Conservation (phyloP, 2,797 vertebrate species). For the Catostomus latipinnis region DNA sequence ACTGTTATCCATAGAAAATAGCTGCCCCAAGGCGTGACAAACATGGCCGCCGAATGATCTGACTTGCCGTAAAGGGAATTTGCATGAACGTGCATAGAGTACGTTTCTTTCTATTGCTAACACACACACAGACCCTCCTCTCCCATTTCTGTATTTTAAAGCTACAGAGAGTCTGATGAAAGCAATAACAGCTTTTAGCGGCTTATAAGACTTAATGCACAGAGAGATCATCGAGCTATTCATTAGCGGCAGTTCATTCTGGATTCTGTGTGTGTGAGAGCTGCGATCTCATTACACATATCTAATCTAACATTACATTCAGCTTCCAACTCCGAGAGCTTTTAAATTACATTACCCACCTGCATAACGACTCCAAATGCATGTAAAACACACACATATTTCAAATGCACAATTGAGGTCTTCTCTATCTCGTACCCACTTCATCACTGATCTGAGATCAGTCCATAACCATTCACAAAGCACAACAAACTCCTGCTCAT, state of each 20-base stretch:
- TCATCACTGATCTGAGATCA: slow-evolving; percentile 8
- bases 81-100: too few species aligned
- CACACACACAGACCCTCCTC: too few species aligned
- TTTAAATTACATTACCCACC: slow-evolving; percentile 42
- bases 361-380: slow-evolving; percentile 7
- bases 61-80: too few species aligned
- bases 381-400: neutral
- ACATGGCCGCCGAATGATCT: too few species aligned
- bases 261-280: slow-evolving; percentile 11
- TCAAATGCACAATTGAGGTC: neutral
- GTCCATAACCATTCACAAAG: slow-evolving; percentile 2
- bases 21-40: too few species aligned
- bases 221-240: neutral
- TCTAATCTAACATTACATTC: slow-evolving; percentile 36
- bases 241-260: slow-evolving; percentile 9
- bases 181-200: slow-evolving; percentile 24
- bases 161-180: slow-evolving; percentile 10
- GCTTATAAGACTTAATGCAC: slow-evolving; percentile 1
- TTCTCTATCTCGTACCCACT: neutral
- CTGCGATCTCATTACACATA: slow-evolving; percentile 43
- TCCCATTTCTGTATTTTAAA: neutral
- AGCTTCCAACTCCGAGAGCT: slow-evolving; percentile 31
- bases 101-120: too few species aligned
- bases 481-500: neutral
- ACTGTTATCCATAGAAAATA: too few species aligned